phyloP scores from a whole-genome alignment of 2,888 invertebrate species.

The Scelioninae gen. 1 region DNA sequence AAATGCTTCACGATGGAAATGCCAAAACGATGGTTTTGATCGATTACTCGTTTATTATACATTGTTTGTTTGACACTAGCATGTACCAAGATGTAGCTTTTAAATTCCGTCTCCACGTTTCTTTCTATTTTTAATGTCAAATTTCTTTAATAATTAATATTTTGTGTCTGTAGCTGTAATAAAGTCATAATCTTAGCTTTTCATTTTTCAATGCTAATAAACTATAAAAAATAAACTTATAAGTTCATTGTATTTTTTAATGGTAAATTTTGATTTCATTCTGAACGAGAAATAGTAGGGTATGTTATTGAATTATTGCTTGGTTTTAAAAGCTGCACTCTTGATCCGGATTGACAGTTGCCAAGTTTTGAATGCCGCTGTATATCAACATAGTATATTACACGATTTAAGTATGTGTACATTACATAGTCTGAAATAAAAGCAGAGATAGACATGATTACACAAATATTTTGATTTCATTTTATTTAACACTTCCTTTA shows the following conservation, averaged over 20 bases:
- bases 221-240: neutral
- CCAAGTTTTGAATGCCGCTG: slow-evolving; percentile 69
- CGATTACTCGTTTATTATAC: slow-evolving; percentile 57
- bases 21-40: slow-evolving; percentile 68
- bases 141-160: neutral
- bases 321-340: slow-evolving; percentile 67
- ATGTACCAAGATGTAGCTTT: slow-evolving; percentile 67
- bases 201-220: neutral
- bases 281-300: neutral
- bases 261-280: neutral
- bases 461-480: slow-evolving; percentile 50
- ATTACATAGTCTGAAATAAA: slow-evolving; percentile 67
- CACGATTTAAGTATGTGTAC: slow-evolving; percentile 67
- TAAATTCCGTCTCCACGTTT: slow-evolving; percentile 57
- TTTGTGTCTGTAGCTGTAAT: neutral
- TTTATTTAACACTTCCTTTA: slow-evolving; percentile 35
- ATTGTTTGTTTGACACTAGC: slow-evolving; percentile 54
- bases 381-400: slow-evolving; percentile 65
- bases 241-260: neutral
- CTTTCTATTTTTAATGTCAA: neutral
- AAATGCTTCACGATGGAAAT: slow-evolving; percentile 64
- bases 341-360: slow-evolving; percentile 67
- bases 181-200: neutral
- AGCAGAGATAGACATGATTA: slow-evolving; percentile 67
- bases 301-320: neutral